Percentiles rank a stretch among this genome's conserved stretches.
phyloP scores from a whole-genome alignment of 2,113 vertebrate genomes.

The Apaloderma vittatum region DNA sequence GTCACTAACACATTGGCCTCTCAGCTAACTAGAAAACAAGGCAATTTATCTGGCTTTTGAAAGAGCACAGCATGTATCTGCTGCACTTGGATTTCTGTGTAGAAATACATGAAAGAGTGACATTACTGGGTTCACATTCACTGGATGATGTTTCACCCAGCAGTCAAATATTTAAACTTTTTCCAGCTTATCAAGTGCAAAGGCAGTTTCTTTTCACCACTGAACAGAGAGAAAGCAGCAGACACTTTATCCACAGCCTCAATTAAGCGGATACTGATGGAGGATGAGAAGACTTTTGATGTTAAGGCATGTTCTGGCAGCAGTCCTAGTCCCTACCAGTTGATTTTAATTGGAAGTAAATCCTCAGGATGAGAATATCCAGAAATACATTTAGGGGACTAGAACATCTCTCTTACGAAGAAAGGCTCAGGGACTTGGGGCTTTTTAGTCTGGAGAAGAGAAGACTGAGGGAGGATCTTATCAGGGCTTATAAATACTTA shows the following conservation, averaged over 20 bases:
- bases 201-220: not conserved
- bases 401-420: too few relatives aligned
- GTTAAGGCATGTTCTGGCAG: constrained; percentile 20
- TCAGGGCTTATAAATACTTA: too few relatives aligned
- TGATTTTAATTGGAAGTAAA: constrained; percentile 38
- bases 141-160: not conserved
- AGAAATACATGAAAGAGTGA: not conserved
- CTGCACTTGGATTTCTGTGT: not conserved
- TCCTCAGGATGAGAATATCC: not conserved
- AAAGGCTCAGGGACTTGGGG: too few relatives aligned
- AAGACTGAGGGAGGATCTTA: too few relatives aligned
- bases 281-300: not conserved
- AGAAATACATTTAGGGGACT: not conserved
- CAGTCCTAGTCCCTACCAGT: not conserved
- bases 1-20: not conserved
- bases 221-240: not conserved
- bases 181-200: not conserved
- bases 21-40: not conserved
- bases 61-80: not conserved
- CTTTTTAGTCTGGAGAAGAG: too few relatives aligned
- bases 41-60: not conserved
- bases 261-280: constrained; percentile 22
- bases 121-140: not conserved
- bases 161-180: constrained; percentile 18
- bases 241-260: not conserved